A percentile compares a stretch with the other conserved stretches of the same genome.
These are phyloP conservation scores for Archilochus colubris DNA, from an alignment of 2,113 vertebrate species.

Conservation along the genomic window DNA sequence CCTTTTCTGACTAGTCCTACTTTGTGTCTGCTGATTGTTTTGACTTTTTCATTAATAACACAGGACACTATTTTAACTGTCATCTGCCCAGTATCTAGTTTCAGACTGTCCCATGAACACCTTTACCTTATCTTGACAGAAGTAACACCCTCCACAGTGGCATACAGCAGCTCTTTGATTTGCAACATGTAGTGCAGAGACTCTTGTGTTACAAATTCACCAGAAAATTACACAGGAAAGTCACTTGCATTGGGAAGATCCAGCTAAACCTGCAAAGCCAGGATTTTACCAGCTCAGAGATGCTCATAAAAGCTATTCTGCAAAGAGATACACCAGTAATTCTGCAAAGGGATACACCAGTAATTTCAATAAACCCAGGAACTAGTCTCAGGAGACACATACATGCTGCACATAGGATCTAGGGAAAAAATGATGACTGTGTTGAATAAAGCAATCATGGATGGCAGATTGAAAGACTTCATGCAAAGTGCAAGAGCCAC, in stretches of 20 bases:
- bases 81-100: neutral
- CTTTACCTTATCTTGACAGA: neutral
- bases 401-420: neutral
- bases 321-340: neutral
- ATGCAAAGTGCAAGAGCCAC: neutral
- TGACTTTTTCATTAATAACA: neutral
- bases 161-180: neutral
- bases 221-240: neutral
- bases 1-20: neutral
- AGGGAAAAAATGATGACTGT: neutral
- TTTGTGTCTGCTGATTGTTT: neutral
- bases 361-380: neutral
- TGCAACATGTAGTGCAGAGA: fast-evolving
- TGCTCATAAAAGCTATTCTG: neutral
- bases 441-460: neutral
- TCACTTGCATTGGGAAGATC: neutral
- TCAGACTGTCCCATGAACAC: neutral
- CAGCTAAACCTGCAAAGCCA: neutral
- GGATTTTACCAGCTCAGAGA: neutral
- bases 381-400: neutral
- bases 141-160: neutral
- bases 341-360: neutral
- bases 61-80: neutral
- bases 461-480: neutral
- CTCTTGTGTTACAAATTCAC: neutral